These are phyloP conservation scores for Pegoplata infirma DNA, from an alignment of 2,888 invertebrate genomes.

Conservation along the genomic window DNA sequence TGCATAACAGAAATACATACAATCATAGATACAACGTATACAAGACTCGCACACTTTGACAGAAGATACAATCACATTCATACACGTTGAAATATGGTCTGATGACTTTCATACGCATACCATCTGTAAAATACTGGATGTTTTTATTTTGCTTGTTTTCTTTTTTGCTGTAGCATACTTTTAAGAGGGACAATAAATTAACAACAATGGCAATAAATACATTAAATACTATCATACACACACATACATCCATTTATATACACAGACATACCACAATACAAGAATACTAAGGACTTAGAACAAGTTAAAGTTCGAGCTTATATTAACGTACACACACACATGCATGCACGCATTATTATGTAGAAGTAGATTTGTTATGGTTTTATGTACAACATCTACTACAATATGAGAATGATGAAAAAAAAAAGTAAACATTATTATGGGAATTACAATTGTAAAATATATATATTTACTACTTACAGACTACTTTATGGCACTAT, in stretches of 20 bases:
- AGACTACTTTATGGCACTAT: background rate
- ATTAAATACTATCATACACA: background rate
- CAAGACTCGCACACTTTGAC: background rate
- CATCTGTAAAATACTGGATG: background rate
- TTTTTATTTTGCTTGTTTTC: too few species aligned
- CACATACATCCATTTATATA: too few species aligned
- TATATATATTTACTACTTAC: background rate
- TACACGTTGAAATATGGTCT: background rate
- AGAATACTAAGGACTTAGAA: background rate
- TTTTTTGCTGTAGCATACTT: background rate
- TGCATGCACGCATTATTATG: background rate
- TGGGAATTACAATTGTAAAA: constrained; percentile 20
- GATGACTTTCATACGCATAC: background rate
- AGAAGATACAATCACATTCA: background rate
- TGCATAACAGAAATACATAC: constrained; percentile 7
- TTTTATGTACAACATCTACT: background rate
- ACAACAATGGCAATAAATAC: constrained; percentile 22
- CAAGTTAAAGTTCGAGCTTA: background rate
- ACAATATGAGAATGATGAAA: background rate
- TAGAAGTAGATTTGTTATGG: constrained; percentile 10
- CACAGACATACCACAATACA: too few species aligned
- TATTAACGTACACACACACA: background rate
- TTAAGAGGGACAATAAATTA: constrained; percentile 41
- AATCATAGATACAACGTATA: background rate
- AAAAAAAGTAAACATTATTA: constrained; percentile 22